Evolutionary conservation across 1,140 invertebrate species (phyloP).

Genomic region (Micrasema minimum): DNA sequence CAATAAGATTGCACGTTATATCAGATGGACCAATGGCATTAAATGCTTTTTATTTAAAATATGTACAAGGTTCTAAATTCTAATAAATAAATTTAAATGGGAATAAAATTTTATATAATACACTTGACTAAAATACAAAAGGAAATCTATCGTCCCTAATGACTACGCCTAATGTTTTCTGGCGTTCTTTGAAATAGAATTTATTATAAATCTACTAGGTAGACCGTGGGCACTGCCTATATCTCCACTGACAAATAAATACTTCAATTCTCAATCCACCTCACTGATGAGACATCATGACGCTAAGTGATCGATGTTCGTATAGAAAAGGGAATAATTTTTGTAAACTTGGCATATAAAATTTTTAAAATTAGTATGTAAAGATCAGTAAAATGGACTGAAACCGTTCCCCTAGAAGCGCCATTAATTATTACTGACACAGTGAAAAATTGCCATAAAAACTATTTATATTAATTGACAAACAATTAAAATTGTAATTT

Average conservation of each 20-base stretch:
- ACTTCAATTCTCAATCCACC: not conserved
- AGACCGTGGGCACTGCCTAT: not conserved
- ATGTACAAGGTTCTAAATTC: slow-evolving; percentile 25
- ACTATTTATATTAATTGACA: slow-evolving; percentile 37
- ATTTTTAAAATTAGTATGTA: slow-evolving; percentile 38
- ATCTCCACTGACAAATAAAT: not conserved
- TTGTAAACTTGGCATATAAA: slow-evolving; percentile 41
- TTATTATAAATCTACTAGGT: slow-evolving; percentile 8
- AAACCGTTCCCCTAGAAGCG: slow-evolving; percentile 18
- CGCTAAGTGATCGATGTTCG: slow-evolving; percentile 2
- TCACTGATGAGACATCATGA: slow-evolving; percentile 1
- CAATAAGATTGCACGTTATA: slow-evolving; percentile 42
- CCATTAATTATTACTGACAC: slow-evolving; percentile 9
- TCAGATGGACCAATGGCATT: slow-evolving; percentile 37
- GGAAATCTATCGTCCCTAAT: slow-evolving; percentile 21
- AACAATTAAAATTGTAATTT: slow-evolving; percentile 28
- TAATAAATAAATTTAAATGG: slow-evolving; percentile 15
- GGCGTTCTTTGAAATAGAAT: slow-evolving; percentile 6
- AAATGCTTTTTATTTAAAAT: slow-evolving; percentile 40
- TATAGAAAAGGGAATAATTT: slow-evolving; percentile 20
- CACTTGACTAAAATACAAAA: slow-evolving; percentile 30
- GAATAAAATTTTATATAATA: slow-evolving; percentile 34
- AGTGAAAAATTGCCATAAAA: slow-evolving; percentile 27
- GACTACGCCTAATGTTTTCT: slow-evolving; percentile 30
- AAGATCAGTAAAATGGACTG: slow-evolving; percentile 39